These are phyloP conservation scores for Geodia barretti DNA, from an alignment of 37 sponge, comb jelly and placozoan genomes.

Conservation along the genomic window DNA sequence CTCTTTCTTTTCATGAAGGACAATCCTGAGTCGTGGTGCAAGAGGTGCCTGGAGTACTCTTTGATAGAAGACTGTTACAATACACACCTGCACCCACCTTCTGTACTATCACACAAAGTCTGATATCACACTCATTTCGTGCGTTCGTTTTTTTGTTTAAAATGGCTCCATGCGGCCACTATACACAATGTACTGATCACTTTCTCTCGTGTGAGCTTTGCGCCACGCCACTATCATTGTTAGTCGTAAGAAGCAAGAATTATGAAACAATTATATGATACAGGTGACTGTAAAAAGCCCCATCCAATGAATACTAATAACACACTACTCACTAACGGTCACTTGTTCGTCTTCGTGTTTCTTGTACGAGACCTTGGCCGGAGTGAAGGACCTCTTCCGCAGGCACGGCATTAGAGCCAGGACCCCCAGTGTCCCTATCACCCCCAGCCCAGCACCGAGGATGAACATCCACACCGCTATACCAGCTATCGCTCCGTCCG, in stretches of 20 bases:
- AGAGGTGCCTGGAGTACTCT: neutral
- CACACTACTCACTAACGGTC: too few species aligned
- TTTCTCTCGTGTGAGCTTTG: too few species aligned
- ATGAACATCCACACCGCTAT: constrained; percentile 16
- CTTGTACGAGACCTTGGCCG: constrained; percentile 24
- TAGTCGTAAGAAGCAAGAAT: too few species aligned
- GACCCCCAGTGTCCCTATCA: neutral
- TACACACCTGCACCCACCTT: neutral
- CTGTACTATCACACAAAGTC: neutral
- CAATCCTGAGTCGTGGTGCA: neutral
- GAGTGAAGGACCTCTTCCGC: neutral
- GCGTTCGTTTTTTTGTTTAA: too few species aligned
- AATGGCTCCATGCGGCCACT: too few species aligned
- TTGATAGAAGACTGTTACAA: too few species aligned
- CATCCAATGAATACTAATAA: too few species aligned
- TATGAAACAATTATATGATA: too few species aligned
- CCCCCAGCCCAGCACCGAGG: constrained; percentile 11
- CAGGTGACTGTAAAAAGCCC: too few species aligned
- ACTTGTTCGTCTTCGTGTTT: constrained; percentile 12
- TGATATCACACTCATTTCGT: too few species aligned
- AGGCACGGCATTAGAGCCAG: neutral
- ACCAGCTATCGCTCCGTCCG: constrained; percentile 15
- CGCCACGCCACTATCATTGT: too few species aligned
- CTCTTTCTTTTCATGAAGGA: neutral
- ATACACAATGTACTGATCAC: too few species aligned